Evolutionary conservation across 2,888 invertebrate genomes (phyloP).

Genomic region (Galeopsomyia nigrocyanea): DNA sequence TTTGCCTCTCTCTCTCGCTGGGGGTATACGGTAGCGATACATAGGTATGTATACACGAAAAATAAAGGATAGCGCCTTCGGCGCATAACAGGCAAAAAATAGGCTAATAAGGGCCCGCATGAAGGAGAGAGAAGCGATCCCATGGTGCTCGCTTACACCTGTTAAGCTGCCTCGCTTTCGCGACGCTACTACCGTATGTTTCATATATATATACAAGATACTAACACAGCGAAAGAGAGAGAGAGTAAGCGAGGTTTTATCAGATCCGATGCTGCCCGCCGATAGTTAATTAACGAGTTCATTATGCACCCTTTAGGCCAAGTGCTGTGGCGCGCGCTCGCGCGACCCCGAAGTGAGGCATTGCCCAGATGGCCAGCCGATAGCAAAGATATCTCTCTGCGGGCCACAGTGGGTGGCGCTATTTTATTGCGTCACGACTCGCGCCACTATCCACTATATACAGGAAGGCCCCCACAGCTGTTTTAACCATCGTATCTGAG

Average conservation of each 20-base stretch:
- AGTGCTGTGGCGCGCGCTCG: slow-evolving; percentile 25
- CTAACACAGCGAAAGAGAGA: background rate
- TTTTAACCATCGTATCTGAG: no score
- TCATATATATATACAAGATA: no score
- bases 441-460: slow-evolving; percentile 40
- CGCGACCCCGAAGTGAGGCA: slow-evolving; percentile 63
- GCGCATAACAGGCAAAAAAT: no score
- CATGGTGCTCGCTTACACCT: slow-evolving; percentile 54
- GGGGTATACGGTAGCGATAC: background rate
- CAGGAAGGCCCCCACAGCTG: no score
- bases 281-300: slow-evolving; percentile 70
- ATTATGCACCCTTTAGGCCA: slow-evolving; percentile 66
- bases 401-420: slow-evolving; percentile 67
- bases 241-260: slow-evolving; percentile 54
- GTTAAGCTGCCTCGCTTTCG: slow-evolving; percentile 47
- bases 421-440: slow-evolving; percentile 68
- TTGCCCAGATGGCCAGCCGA: slow-evolving; percentile 65
- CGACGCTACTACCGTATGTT: no score
- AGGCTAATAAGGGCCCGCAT: background rate
- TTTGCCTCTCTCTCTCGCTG: no score
- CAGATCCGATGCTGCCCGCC: slow-evolving; percentile 67
- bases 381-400: slow-evolving; percentile 52
- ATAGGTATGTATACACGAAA: no score
- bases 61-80: no score
- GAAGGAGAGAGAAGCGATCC: slow-evolving; percentile 19